These are phyloP conservation scores for Tautogolabrus adspersus DNA, from an alignment of 2,113 vertebrate genomes.

Conservation along the genomic window DNA sequence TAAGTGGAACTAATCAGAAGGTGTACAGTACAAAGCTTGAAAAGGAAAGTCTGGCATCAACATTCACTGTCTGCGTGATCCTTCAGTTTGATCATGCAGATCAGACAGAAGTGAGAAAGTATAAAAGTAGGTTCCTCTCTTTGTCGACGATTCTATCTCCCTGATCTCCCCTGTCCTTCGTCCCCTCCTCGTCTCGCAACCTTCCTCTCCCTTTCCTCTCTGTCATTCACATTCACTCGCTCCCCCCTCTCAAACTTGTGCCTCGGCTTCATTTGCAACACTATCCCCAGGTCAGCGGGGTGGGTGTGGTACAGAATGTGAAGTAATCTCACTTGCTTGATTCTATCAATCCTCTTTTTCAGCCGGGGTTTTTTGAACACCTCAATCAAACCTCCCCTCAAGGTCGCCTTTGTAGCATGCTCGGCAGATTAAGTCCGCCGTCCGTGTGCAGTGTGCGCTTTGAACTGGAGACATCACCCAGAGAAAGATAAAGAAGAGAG, in stretches of 20 bases:
- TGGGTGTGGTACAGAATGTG: constrained; percentile 73
- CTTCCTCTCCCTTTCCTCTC: constrained; percentile 34
- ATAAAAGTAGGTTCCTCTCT: constrained; percentile 21
- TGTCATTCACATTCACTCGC: constrained; percentile 31
- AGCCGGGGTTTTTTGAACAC: constrained; percentile 75
- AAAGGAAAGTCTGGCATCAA: constrained; percentile 25
- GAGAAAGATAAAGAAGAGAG: constrained; percentile 69
- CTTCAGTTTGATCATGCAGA: constrained; percentile 53
- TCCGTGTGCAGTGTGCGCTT: constrained; percentile 69
- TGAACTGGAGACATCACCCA: constrained; percentile 76
- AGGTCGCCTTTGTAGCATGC: constrained; percentile 78
- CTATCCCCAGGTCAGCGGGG: constrained; percentile 68
- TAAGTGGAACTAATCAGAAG: constrained; percentile 50
- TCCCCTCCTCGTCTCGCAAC: background rate
- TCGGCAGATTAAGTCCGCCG: constrained; percentile 73
- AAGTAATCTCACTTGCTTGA: constrained; percentile 76
- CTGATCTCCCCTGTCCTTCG: constrained; percentile 9
- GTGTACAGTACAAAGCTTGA: constrained; percentile 19
- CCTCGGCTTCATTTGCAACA: constrained; percentile 75
- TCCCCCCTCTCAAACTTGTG: constrained; percentile 46
- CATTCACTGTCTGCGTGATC: constrained; percentile 33
- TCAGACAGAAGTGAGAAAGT: constrained; percentile 19
- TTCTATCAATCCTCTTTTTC: constrained; percentile 78
- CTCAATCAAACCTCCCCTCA: constrained; percentile 82
- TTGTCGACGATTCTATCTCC: background rate